A percentile compares a stretch with the other conserved stretches of the same genome.
phyloP scores from a whole-genome alignment of 2,797 vertebrate genomes.

The Phylloscopus collybita region DNA sequence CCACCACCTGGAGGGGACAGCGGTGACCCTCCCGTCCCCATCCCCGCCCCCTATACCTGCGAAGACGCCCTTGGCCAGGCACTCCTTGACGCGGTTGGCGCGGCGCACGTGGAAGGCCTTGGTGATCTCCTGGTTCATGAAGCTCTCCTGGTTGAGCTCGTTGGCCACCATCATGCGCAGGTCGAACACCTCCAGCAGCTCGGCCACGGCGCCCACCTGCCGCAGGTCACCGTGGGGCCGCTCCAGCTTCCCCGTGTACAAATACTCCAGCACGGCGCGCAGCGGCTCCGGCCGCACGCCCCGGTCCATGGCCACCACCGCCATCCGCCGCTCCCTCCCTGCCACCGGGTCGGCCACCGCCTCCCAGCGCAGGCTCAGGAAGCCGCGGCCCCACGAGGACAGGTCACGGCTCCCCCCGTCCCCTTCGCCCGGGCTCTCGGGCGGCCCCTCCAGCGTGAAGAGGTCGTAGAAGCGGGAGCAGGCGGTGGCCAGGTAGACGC shows the following conservation, averaged over 20 bases:
- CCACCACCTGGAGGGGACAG: background rate
- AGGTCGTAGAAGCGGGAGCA: slow-evolving; percentile 93
- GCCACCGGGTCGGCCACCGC: slow-evolving; percentile 83
- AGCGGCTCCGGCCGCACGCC: slow-evolving; percentile 85
- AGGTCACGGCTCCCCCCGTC: slow-evolving; percentile 60
- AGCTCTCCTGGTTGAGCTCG: slow-evolving; percentile 90
- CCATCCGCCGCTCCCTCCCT: slow-evolving; percentile 81
- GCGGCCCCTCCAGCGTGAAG: slow-evolving; percentile 80
- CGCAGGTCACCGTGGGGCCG: slow-evolving; percentile 83
- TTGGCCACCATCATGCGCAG: slow-evolving; percentile 96
- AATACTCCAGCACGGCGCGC: slow-evolving; percentile 88
- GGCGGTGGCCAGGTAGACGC: slow-evolving; percentile 89
- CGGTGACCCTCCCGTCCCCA: fast-evolving
- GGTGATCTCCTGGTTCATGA: slow-evolving; percentile 96
- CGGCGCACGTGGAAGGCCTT: slow-evolving; percentile 93
- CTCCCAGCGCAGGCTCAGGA: slow-evolving; percentile 83
- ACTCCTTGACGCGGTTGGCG: slow-evolving; percentile 93
- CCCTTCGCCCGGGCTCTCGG: background rate
- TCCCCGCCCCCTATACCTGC: slow-evolving; percentile 62
- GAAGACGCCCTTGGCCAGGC: slow-evolving; percentile 87
- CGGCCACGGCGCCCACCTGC: slow-evolving; percentile 91
- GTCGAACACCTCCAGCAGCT: slow-evolving; percentile 92
- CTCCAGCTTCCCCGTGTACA: slow-evolving; percentile 88
- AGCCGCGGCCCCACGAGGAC: slow-evolving; percentile 87
- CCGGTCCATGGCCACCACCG: slow-evolving; percentile 84